These are phyloP conservation scores for Diaperis boleti DNA, from an alignment of 2,888 invertebrate species.

Conservation along the genomic window DNA sequence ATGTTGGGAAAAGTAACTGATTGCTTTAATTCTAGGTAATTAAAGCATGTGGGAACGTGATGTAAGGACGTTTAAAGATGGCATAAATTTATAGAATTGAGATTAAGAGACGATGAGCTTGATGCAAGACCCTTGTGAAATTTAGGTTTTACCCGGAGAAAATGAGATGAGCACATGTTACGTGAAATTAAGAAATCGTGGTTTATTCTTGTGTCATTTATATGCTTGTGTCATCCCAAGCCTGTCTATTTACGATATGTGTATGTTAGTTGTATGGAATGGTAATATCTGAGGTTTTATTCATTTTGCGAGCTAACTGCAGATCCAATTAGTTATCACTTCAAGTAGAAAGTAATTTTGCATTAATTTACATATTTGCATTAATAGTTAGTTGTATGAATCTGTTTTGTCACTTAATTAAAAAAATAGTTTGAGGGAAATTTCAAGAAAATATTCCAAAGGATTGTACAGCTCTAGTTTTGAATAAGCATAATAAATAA, in stretches of 20 bases:
- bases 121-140: constrained; percentile 20
- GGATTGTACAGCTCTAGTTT: no score
- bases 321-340: no score
- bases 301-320: no score
- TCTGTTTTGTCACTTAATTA: no score
- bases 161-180: constrained; percentile 1
- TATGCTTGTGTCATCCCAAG: no score
- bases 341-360: no score
- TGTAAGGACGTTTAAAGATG: constrained; percentile 5
- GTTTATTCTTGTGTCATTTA: not conserved
- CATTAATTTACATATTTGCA: no score
- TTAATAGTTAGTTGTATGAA: no score
- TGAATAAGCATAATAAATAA: no score
- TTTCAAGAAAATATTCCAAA: no score
- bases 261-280: not conserved
- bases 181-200: not conserved
- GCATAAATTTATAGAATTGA: constrained; percentile 1
- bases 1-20: constrained; percentile 16
- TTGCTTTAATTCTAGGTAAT: constrained; percentile 14
- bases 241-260: not conserved
- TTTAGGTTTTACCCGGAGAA: constrained; percentile 4
- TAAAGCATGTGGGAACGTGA: constrained; percentile 13
- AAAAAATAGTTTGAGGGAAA: no score
- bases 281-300: not conserved
- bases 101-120: not conserved